Base-by-base conservation (phyloP, 2,888 invertebrate genomes). In the Tetheella fluctuosa region DNA sequence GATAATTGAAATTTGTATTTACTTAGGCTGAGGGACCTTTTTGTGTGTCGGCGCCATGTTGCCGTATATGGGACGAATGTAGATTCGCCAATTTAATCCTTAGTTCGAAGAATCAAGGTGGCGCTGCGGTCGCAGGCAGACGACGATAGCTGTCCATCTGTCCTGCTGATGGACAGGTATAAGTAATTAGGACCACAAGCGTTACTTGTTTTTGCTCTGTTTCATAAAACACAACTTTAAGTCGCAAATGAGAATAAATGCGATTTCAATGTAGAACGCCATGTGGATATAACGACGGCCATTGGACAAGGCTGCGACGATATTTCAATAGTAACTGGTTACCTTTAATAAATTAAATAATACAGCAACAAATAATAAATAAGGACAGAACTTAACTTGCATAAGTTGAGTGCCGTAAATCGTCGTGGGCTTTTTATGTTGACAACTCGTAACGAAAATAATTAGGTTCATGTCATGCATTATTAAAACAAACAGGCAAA, bases 1-100 rank as follows among this genome's bases (percentile, higher is more conserved):
- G 87, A 89, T 91, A 90, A 91, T 89, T 91, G 85, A 91, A 93
- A 91, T 91, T 90, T 90, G 90, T 90, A 85, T 89, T 91, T 89
- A 89, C 88, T 89, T 91, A 88, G 83, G 76, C 73, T 70, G 80
- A 64, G 69, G 67, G 20, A 48, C 74, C 79, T 90, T 91, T 91
- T 92, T 86, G 77, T 74, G 57, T 64, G 71, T 74, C 81, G 86
- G 88, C 87, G 86, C 90, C 88, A 81, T 65, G 72, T 80, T 81
- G 64, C 90, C 90, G 53, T 90, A 85, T 83, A 87, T 68, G 89
- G 89, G 20, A 59, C 67, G 75, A 84, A 89, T 89, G 89, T 85
- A 87, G 85, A 90, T 90, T 87, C 80, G 80, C 87, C 87, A 88
- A 88, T 89, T 88, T 88, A 89, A 90, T 88, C 82, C 79, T 64